Evolutionary conservation across 1,140 invertebrate species (phyloP).

Genomic region (Limonius californicus): DNA sequence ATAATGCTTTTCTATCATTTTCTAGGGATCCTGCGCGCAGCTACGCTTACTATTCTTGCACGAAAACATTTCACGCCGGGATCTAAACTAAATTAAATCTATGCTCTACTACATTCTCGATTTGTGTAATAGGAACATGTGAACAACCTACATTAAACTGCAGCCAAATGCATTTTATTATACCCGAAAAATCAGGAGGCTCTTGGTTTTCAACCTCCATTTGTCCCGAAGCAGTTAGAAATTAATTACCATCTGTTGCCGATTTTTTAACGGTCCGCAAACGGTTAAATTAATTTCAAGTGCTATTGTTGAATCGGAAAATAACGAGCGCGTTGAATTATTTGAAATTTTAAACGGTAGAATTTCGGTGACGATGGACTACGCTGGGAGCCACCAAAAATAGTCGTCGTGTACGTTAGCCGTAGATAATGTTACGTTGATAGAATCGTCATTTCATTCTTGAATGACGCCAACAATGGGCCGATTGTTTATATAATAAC

Average conservation of each 20-base stretch:
- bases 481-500: not conserved
- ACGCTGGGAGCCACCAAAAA: slow-evolving; percentile 26
- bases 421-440: not conserved
- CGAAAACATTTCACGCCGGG: slow-evolving; percentile 2
- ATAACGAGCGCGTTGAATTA: too few relatives aligned
- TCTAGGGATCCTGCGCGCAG: slow-evolving; percentile 22
- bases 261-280: too few relatives aligned
- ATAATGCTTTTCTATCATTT: slow-evolving; percentile 15
- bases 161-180: too few relatives aligned
- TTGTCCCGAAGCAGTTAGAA: too few relatives aligned
- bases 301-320: too few relatives aligned
- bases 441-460: not conserved
- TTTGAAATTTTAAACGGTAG: too few relatives aligned
- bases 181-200: too few relatives aligned
- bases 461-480: not conserved
- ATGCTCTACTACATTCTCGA: not conserved
- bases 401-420: slow-evolving; percentile 8
- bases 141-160: too few relatives aligned
- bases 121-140: too few relatives aligned
- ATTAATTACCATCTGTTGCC: too few relatives aligned
- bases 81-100: not conserved
- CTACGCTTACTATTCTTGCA: slow-evolving; percentile 17
- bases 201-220: too few relatives aligned
- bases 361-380: not conserved
- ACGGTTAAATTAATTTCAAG: not conserved